Evolutionary conservation across 2,888 invertebrate species (phyloP), one percentile per base, ranked within the genome.

Genomic region (Philhelius pedissequus): DNA sequence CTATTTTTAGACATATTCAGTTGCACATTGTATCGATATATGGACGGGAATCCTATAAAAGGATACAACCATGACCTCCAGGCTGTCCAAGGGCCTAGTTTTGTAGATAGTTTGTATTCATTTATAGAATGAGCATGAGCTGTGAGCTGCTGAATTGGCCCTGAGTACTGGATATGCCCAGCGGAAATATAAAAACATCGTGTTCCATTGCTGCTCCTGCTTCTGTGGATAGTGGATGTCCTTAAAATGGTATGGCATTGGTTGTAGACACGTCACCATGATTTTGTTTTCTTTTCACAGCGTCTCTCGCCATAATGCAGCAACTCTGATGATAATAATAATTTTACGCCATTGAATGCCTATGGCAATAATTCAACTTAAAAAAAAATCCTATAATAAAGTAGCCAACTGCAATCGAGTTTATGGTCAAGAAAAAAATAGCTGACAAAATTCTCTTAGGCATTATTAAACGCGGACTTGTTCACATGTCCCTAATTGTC

Each of bases 31-130:
- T 35, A 35, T 9, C 27, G 75, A 13, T 20, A 58, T 58, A 68
- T 68, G 58, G 52, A 58, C 48, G 35, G 56, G 45, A 32, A 15
- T 20, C 8, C 81, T 77, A 52, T 66, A 82, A 82, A 71, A 82
- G 81, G 76, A 82, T 71, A 32, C 30, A 77, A 27, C 69, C 78
- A 83, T 83, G 78, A 83, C 82, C 82, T 78, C 69, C 43, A 20
- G 64, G 56, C 15, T 18, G 30, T 48, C 62, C 27, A 30, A n/a
- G n/a, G n/a, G n/a, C n/a, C n/a, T n/a, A n/a, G n/a, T n/a, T n/a
- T n/a, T n/a, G n/a, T n/a, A n/a, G 43, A 62, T 62, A 62, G 30
- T 48, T 64, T 22, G 32, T 15, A 9, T 27, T 13, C 22, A 1
- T 1, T 25, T 4, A 13, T 40, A 45, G 45, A 64, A 38, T 6